These are phyloP conservation scores for Etia nguti DNA, from an alignment of 2,113 vertebrate species.

Conservation along the genomic window DNA sequence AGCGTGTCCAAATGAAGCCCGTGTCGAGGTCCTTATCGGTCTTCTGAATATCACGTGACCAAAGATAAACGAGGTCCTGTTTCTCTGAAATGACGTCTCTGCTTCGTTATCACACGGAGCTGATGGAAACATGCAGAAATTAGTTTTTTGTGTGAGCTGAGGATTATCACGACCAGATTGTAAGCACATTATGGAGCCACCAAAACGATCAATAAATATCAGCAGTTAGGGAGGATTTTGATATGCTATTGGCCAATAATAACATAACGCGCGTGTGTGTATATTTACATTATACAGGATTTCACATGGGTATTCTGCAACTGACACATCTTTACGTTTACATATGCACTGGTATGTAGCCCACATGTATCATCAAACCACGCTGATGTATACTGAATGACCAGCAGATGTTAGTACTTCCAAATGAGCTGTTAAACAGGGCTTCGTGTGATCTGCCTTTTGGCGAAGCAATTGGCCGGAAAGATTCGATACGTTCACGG, in stretches of 20 bases:
- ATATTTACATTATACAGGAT: not conserved
- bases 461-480: too few species aligned
- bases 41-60: not conserved
- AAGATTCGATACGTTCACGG: too few species aligned
- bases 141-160: not conserved
- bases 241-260: not conserved
- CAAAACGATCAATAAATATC: not conserved
- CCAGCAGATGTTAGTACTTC: not conserved
- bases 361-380: not conserved
- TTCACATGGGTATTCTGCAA: too few species aligned
- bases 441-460: not conserved
- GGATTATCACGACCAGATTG: not conserved
- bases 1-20: not conserved
- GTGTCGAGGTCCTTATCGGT: not conserved
- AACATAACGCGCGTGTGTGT: rapidly evolving
- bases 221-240: not conserved
- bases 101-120: not conserved
- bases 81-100: not conserved
- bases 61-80: not conserved
- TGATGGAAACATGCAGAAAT: not conserved
- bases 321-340: not conserved
- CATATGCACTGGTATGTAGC: not conserved
- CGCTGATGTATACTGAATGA: not conserved
- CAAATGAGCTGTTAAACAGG: not conserved
- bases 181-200: not conserved